phyloP scores from a whole-genome alignment of 92 coral and sea anemone species.

The Epizoanthus stellaris region DNA sequence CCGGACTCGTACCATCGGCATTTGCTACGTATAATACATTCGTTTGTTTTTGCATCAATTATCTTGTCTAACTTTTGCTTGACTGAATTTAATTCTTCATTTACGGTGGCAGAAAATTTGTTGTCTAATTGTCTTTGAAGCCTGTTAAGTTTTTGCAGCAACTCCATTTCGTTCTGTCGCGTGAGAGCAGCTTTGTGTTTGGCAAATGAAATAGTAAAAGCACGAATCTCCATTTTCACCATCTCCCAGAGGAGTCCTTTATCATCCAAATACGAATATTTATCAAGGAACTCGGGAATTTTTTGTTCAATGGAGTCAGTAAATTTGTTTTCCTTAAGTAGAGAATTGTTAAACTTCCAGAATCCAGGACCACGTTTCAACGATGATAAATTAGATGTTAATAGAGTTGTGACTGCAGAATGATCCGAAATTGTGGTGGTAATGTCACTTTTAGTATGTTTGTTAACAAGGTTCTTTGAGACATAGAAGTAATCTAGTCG shows the following conservation, averaged over 20 bases:
- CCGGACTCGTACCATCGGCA: not conserved
- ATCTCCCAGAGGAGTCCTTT: no score
- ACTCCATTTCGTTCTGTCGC: not conserved
- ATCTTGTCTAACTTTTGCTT: not conserved
- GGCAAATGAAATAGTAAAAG: no score
- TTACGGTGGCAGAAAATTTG: not conserved
- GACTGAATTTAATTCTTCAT: not conserved
- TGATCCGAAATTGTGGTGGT: not conserved
- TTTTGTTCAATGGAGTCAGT: not conserved
- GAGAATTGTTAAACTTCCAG: no score
- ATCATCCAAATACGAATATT: not conserved
- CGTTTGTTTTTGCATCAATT: not conserved
- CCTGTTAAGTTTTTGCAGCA: no score
- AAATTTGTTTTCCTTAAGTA: not conserved
- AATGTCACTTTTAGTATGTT: not conserved
- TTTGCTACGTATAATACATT: not conserved
- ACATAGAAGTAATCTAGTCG: not conserved
- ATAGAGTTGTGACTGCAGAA: not conserved
- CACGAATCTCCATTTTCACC: no score
- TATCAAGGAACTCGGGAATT: not conserved
- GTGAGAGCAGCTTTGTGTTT: not conserved
- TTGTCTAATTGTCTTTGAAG: not conserved
- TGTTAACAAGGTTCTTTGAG: not conserved
- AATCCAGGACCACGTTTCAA: not conserved
- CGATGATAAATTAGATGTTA: not conserved